Base-by-base conservation (phyloP, 2,888 invertebrate genomes). In the Oscheius sp. region DNA sequence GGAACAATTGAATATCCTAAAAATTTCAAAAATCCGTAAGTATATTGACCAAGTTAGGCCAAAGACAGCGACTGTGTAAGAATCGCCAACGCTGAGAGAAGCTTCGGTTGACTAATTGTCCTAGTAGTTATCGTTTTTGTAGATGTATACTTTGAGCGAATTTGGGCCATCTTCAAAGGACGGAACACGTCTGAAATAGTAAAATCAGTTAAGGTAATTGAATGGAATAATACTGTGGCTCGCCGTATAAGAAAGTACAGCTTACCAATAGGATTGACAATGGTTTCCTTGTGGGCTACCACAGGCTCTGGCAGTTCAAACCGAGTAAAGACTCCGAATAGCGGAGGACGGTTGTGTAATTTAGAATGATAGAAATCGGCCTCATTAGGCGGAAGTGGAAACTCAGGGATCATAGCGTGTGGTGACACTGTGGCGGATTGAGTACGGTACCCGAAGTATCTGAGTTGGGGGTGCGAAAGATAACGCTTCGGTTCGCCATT, bases 301-400 rank as follows among this genome's bases (percentile, higher is more conserved):
- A 35, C n/a, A 9, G 74, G 51, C 47, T 65, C 65, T 47, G 65
- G 58, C 53, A 74, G 42, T 21, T 53, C 42, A 29, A 70, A 70
- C 9, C 48, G 53, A 33, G 37, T 51, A 48, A 42, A 74, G 37
- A 74, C 63, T 37, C 78, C 76, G 63, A 76, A 81, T 35, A 81
- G 74, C 35, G 79, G 79, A 35, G 79, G 76, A 32, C 76, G 53
- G 57, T 79, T 66, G 53, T 53, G 72, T n/a, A 81, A 72, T 65
- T 79, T 77, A 13, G 78, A 78, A 53, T 77, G 78, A 55, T 81
- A 81, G 63, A 81, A 81, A 65, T 81, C 81, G 51, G 79, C 79
- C 58, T 81, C 81, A 47, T 68, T 75, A 53, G 81, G 79, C 33
- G 81, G 81, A 21, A 81, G 75, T 71, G 81, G 81, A 72, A 81